Percentiles rank a stretch among this genome's conserved stretches.
Conservation (phyloP, 2,797 vertebrate genomes). For the Apogon talboti region DNA sequence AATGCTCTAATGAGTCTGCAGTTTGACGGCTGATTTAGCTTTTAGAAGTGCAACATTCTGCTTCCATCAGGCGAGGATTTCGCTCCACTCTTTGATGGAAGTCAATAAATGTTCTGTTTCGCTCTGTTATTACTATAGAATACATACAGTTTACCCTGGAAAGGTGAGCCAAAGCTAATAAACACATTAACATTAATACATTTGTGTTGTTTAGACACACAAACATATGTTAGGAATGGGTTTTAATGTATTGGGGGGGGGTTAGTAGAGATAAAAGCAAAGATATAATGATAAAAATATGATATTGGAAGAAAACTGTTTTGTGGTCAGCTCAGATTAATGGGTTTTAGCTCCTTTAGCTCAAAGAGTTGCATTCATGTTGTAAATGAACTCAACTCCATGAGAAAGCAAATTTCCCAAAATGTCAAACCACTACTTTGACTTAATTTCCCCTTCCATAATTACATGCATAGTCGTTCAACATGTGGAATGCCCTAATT, state of each 20-base stretch:
- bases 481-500: conserved; percentile 44
- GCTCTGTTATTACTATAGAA: too few species aligned
- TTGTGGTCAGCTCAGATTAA: conserved; percentile 4
- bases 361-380: conserved; percentile 1
- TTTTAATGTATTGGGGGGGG: too few species aligned
- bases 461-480: not conserved
- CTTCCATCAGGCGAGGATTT: conserved; percentile 45
- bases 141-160: too few species aligned
- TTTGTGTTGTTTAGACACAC: too few species aligned
- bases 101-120: not conserved
- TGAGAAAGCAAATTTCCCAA: conserved; percentile 12
- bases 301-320: not conserved
- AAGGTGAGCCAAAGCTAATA: too few species aligned
- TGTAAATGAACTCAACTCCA: not conserved
- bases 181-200: too few species aligned
- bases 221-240: too few species aligned
- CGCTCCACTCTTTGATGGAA: conserved; percentile 17
- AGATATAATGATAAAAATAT: too few species aligned
- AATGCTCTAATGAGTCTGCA: conserved; percentile 34
- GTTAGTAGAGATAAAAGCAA: too few species aligned
- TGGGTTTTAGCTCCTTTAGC: not conserved
- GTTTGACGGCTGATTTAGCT: conserved; percentile 39
- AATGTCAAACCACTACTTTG: conserved; percentile 26
- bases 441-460: conserved; percentile 19
- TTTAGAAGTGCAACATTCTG: conserved; percentile 41